Evolutionary conservation across 2,888 invertebrate species (phyloP), one percentile per base, ranked within the genome.

Genomic region (Cheilosia urbana): DNA sequence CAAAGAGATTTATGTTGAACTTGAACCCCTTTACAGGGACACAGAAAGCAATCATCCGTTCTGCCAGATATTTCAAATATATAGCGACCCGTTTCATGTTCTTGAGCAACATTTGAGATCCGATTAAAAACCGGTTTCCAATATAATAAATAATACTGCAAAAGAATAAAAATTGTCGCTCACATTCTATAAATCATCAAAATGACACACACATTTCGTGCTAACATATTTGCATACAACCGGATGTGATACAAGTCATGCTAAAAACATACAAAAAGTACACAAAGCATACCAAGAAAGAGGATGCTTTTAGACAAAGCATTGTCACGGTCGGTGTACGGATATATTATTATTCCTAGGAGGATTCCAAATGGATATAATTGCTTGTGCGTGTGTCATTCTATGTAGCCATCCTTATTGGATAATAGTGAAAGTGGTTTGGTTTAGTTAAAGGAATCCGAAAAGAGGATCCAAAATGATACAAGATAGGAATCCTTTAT

Each of bases 331-430:
- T 34, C 37, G 57, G 6, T 37, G 57, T 47, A 19, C 9, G 7
- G 17, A 9, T 24, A 15, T 21, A 27, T 17, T 21, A 27, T 17
- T 62, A 19, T 30, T 47, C 62, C 45, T 47, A 17, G 21, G 34
- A 63, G 63, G 49, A 49, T 65, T 65, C 30, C 21, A 21, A 13
- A 49, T 13, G 9, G 7, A 21, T 13, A 65, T 37, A 17, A 17
- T 47, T 37, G 37, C 37, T 34, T 34, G 63, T 34, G 34, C 34
- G 63, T 49, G 34, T 63, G 34, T 47, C 47, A 19, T 13, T 34
- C 19, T 47, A 34, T 30, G 47, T 34, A 27, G 62, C 47, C 47
- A 34, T 15, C 40, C 51, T 51, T 37, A 66, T 66, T 66, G 51
- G 37, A 66, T 53, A 51, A 51, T 37, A 51, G 37, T n/a, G 6